Conservation (phyloP, 2,113 vertebrate species). For the Coryphaenoides rupestris region DNA sequence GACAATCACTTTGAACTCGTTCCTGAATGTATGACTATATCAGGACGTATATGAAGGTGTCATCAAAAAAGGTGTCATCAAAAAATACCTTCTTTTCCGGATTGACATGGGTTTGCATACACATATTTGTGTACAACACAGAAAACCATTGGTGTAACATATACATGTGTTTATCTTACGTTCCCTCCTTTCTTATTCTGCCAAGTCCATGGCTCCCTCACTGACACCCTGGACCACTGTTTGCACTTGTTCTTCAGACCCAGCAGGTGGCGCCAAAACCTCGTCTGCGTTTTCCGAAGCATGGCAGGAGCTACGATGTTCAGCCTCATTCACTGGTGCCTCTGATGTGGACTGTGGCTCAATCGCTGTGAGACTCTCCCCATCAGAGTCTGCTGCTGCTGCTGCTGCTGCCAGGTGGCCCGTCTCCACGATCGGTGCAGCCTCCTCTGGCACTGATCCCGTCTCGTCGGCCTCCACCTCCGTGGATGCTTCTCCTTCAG, state of each 20-base stretch:
- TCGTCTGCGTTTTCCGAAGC: slow-evolving; percentile 19
- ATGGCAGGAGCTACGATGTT: slow-evolving; percentile 43
- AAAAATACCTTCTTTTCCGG: too few species aligned
- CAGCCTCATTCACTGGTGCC: slow-evolving; percentile 2
- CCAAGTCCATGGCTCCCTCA: slow-evolving; percentile 7
- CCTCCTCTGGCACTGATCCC: neutral
- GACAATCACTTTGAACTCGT: too few species aligned
- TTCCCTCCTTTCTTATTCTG: slow-evolving; percentile 24
- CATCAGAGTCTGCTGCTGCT: slow-evolving; percentile 41
- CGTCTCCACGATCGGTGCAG: neutral
- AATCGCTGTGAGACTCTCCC: slow-evolving; percentile 17
- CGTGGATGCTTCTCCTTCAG: neutral
- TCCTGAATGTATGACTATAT: too few species aligned
- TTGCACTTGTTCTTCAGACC: neutral
- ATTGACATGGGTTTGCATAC: too few species aligned
- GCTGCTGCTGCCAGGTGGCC: slow-evolving; percentile 28
- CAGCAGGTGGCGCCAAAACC: slow-evolving; percentile 27
- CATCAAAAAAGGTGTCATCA: too few species aligned
- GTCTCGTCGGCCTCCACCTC: slow-evolving; percentile 6
- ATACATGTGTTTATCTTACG: slow-evolving; percentile 33
- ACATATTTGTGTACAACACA: too few species aligned
- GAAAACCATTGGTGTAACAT: too few species aligned
- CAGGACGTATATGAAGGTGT: too few species aligned
- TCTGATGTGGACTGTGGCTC: slow-evolving; percentile 10
- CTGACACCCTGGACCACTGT: neutral